Evolutionary conservation across 2,888 invertebrate species (phyloP).

Genomic region (Mimumesa dahlbomi): DNA sequence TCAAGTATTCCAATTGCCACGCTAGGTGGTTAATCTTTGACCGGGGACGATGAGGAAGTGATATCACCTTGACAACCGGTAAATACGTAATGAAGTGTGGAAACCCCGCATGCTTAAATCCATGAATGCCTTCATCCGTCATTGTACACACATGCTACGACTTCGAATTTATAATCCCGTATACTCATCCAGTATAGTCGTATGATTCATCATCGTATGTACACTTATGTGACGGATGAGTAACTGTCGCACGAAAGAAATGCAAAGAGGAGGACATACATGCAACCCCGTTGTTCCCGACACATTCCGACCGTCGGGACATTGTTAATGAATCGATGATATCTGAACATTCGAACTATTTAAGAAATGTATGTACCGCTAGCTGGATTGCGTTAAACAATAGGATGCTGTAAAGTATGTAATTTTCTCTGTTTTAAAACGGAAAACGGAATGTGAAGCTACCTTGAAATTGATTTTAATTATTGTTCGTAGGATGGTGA

Average conservation of each 20-base stretch:
- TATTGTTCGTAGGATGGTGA: too few relatives aligned
- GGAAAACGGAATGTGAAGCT: too few relatives aligned
- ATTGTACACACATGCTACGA: conserved; percentile 41
- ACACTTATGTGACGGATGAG: conserved; percentile 46
- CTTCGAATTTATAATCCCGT: conserved; percentile 60
- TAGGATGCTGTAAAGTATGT: too few relatives aligned
- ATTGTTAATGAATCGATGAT: too few relatives aligned
- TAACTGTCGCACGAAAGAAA: conserved; percentile 31
- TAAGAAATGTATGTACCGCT: too few relatives aligned
- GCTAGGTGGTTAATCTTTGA: conserved; percentile 39
- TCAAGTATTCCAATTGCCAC: conserved; percentile 60
- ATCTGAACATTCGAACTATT: too few relatives aligned
- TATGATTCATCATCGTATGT: conserved; percentile 60
- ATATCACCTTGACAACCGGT: conserved; percentile 71
- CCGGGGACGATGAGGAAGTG: conserved; percentile 65
- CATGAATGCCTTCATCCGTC: conserved; percentile 58
- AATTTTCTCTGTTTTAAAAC: too few relatives aligned
- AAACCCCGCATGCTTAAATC: conserved; percentile 51
- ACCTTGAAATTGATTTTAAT: too few relatives aligned
- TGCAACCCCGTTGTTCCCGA: conserved; percentile 2
- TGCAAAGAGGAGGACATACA: conserved; percentile 14
- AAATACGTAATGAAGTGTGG: conserved; percentile 73
- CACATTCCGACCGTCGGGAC: too few relatives aligned
- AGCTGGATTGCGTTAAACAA: too few relatives aligned
- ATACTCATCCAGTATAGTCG: conserved; percentile 40